Conservation (phyloP, 1,140 invertebrate species). For the Conus betulinus region DNA sequence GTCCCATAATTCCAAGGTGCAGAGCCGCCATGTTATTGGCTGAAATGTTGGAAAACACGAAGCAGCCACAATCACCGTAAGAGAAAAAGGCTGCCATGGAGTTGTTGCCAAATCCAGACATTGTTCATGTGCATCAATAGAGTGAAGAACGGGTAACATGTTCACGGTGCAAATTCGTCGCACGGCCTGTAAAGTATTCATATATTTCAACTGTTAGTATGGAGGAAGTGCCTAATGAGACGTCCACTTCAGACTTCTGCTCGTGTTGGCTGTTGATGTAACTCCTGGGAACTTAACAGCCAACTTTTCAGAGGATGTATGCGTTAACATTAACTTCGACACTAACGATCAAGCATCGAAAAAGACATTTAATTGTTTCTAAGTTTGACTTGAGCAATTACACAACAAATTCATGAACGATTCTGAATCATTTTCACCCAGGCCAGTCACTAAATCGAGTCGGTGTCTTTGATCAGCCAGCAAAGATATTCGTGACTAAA, state of each 20-base stretch:
- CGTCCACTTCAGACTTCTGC: neutral
- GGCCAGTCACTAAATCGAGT: neutral
- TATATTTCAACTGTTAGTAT: neutral
- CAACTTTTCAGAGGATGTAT: neutral
- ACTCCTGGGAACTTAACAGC: neutral
- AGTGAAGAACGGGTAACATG: constrained; percentile 10
- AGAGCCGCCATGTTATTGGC: constrained; percentile 36
- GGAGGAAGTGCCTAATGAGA: neutral
- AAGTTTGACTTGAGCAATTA: neutral
- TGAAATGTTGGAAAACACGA: neutral
- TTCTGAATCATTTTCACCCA: neutral
- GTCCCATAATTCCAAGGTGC: constrained; percentile 31
- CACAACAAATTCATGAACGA: neutral
- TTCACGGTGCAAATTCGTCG: neutral
- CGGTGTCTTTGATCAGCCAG: neutral
- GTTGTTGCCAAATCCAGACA: neutral
- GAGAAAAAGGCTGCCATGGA: neutral
- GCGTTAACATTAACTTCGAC: neutral
- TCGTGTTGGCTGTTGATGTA: neutral
- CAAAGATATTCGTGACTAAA: neutral
- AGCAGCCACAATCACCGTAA: neutral
- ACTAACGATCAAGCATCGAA: neutral
- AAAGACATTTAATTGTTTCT: neutral
- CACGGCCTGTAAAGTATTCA: neutral
- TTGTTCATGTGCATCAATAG: constrained; percentile 21